A percentile compares a stretch with the other conserved stretches of the same genome.
Conservation (phyloP, 2,888 invertebrate genomes). For the Leptopilina myrica region DNA sequence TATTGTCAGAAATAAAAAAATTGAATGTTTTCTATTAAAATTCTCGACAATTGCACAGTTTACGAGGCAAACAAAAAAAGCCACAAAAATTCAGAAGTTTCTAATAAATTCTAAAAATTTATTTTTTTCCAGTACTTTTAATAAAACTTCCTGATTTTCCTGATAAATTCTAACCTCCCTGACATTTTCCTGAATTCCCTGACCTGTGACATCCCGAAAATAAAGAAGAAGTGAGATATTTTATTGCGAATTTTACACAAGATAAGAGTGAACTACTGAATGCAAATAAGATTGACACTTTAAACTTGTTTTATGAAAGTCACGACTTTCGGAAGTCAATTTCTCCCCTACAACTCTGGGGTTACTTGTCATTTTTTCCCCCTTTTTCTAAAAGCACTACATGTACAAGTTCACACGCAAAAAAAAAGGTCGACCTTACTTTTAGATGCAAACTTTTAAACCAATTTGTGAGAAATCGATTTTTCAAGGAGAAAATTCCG, state of each 20-base stretch:
- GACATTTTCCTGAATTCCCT: too few species aligned
- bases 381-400: background rate
- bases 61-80: too few species aligned
- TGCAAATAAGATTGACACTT: slow-evolving; percentile 38
- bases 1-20: too few species aligned
- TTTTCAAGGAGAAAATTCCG: slow-evolving; percentile 48
- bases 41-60: too few species aligned
- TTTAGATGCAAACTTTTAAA: slow-evolving; percentile 9
- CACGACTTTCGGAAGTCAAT: slow-evolving; percentile 38
- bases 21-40: too few species aligned
- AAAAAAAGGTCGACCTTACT: slow-evolving; percentile 9
- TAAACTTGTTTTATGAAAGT: slow-evolving; percentile 26
- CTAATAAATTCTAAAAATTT: too few species aligned
- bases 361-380: slow-evolving; percentile 4
- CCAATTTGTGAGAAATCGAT: slow-evolving; percentile 59
- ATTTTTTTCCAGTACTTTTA: too few species aligned
- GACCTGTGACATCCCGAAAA: too few species aligned
- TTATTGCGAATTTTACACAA: slow-evolving; percentile 20
- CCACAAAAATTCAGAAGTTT: too few species aligned
- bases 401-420: background rate
- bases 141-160: too few species aligned
- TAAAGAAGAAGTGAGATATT: background rate
- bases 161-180: too few species aligned
- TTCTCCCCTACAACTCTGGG: slow-evolving; percentile 29
- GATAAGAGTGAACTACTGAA: slow-evolving; percentile 23